phyloP scores from a whole-genome alignment of 2,888 invertebrate genomes.

The Eupithecia tripunctaria region DNA sequence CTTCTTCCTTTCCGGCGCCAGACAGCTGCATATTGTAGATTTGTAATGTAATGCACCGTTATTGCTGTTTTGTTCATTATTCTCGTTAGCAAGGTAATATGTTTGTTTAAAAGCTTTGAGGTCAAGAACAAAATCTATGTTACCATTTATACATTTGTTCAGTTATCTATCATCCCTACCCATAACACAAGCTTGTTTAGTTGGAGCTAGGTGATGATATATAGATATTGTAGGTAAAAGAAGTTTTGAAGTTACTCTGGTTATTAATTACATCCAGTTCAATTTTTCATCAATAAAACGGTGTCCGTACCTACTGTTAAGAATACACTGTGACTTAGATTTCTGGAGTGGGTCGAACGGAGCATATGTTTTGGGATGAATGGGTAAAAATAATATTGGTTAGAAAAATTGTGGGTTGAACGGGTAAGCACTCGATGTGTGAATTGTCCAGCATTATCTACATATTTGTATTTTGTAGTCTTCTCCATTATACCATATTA shows the following conservation, averaged over 20 bases:
- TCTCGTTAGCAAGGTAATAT: neutral
- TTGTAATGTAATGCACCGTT: slow-evolving; percentile 34
- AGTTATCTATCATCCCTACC: no score
- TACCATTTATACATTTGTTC: neutral
- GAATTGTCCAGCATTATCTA: neutral
- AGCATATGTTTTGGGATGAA: no score
- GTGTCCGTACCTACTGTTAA: no score
- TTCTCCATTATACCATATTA: neutral
- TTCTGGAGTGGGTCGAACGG: no score
- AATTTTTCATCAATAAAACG: no score
- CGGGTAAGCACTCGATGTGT: no score
- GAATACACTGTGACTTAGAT: no score
- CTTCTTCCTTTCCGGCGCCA: slow-evolving; percentile 53
- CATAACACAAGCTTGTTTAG: neutral
- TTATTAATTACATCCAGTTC: no score
- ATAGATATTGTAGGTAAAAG: no score
- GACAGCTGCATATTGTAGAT: slow-evolving; percentile 41
- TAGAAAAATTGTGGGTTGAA: no score
- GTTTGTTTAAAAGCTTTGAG: neutral
- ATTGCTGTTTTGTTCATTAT: slow-evolving; percentile 29
- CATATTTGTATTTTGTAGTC: neutral
- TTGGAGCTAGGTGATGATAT: neutral
- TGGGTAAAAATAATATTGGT: no score
- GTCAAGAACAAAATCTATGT: neutral
- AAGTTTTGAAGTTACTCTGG: no score